Evolutionary conservation across 2,888 invertebrate genomes (phyloP).

Genomic region (Cenopis cana): DNA sequence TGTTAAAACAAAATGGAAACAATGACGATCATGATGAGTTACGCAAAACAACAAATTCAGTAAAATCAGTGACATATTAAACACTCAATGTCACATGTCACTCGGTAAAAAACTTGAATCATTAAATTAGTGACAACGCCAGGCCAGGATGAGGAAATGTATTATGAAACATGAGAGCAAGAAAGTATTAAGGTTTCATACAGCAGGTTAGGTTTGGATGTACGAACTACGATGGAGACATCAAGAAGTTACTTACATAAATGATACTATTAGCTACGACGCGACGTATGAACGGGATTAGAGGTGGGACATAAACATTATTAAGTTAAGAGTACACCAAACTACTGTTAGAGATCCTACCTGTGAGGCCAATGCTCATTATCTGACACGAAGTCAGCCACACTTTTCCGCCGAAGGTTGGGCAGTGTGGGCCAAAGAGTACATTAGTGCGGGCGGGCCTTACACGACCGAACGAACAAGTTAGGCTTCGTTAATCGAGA

Average conservation of each 20-base stretch:
- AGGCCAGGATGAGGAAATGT: no score
- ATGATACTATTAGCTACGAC: no score
- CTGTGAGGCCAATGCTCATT: conserved; percentile 77
- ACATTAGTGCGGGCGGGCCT: conserved; percentile 76
- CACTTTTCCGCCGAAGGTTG: conserved; percentile 83
- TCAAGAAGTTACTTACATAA: no score
- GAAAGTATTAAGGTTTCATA: no score
- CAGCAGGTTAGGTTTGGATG: no score
- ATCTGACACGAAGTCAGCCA: conserved; percentile 85
- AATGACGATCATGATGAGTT: neutral
- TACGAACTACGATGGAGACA: no score
- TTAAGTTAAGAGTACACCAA: no score
- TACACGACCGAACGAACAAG: conserved; percentile 89
- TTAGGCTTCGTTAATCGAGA: conserved; percentile 96
- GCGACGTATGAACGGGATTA: no score
- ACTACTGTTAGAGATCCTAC: no score
- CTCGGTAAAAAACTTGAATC: neutral
- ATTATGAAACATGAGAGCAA: no score
- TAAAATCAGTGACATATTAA: conserved; percentile 15
- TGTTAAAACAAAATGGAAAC: conserved; percentile 9
- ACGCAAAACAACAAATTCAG: conserved; percentile 11
- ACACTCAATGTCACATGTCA: neutral
- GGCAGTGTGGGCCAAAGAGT: conserved; percentile 74
- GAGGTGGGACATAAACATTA: no score
- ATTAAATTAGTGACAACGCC: neutral